A percentile compares a stretch with the other conserved stretches of the same genome.
Evolutionary conservation across 1,140 invertebrate species (phyloP).

Genomic region (Lordiphosa collinella): DNA sequence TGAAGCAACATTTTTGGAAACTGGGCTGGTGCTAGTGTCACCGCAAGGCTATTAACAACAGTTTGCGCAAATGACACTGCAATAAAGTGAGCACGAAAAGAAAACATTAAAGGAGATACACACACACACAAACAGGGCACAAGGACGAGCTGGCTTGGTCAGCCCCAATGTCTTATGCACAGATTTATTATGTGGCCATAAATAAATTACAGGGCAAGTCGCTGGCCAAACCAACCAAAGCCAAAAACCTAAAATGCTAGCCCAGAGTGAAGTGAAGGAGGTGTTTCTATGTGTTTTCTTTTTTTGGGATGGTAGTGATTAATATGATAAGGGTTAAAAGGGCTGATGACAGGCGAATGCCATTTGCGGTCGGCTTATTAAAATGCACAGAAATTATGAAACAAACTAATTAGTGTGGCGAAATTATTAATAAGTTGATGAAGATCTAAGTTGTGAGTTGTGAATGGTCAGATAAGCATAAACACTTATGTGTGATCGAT

Average conservation of each 20-base stretch:
- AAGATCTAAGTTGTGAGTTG: no score
- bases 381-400: constrained; percentile 61
- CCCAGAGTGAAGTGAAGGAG: constrained; percentile 3
- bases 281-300: no score
- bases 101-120: constrained; percentile 58
- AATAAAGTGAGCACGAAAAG: constrained; percentile 51
- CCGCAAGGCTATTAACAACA: constrained; percentile 70
- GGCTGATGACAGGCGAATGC: constrained; percentile 49
- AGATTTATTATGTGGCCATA: constrained; percentile 77
- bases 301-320: constrained; percentile 24
- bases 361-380: constrained; percentile 35
- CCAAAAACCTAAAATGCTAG: constrained; percentile 15
- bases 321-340: constrained; percentile 69
- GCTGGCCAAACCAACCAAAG: neutral
- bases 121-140: constrained; percentile 20
- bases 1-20: constrained; percentile 15
- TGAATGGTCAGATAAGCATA: neutral
- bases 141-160: constrained; percentile 1
- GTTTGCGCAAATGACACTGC: constrained; percentile 72
- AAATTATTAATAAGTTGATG: neutral
- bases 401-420: constrained; percentile 60
- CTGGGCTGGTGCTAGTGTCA: constrained; percentile 29
- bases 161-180: constrained; percentile 63
- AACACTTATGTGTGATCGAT: no score
- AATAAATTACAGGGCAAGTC: constrained; percentile 66